A percentile compares a stretch with the other conserved stretches of the same genome.
These are phyloP conservation scores for Chaenogobius annularis DNA, from an alignment of 2,113 vertebrate genomes.

Conservation along the genomic window DNA sequence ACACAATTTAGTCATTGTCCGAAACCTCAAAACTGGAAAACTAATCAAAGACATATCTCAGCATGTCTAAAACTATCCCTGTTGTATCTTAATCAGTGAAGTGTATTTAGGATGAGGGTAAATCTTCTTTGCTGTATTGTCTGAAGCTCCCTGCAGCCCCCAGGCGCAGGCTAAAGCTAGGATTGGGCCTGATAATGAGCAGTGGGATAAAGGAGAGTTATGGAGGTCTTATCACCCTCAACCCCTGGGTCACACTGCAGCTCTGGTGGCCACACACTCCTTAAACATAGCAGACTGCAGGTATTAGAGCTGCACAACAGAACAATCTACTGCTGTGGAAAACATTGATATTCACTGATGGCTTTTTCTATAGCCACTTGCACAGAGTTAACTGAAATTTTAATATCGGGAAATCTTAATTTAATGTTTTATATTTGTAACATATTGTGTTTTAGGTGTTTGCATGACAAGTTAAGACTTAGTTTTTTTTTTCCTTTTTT, in stretches of 20 bases:
- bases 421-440: too few species aligned
- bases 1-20: constrained; percentile 2
- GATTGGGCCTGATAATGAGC: constrained; percentile 72
- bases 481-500: too few species aligned
- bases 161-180: constrained; percentile 57
- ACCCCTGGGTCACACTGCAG: constrained; percentile 63
- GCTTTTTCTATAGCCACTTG: too few species aligned
- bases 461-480: too few species aligned
- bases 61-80: constrained; percentile 4
- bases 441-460: too few species aligned
- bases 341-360: too few species aligned
- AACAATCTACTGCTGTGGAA: too few species aligned
- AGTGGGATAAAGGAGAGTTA: constrained; percentile 76
- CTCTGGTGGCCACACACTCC: constrained; percentile 61
- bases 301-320: constrained; percentile 14
- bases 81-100: background rate
- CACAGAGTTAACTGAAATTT: too few species aligned
- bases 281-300: constrained; percentile 41
- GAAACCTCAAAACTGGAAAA: background rate
- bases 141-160: constrained; percentile 38
- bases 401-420: too few species aligned
- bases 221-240: constrained; percentile 73
- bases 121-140: background rate
- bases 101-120: constrained; percentile 20
- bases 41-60: background rate